Evolutionary conservation across 2,797 vertebrate genomes (phyloP), one percentile per base, ranked within the genome.

Genomic region (Brotogeris chrysoptera): DNA sequence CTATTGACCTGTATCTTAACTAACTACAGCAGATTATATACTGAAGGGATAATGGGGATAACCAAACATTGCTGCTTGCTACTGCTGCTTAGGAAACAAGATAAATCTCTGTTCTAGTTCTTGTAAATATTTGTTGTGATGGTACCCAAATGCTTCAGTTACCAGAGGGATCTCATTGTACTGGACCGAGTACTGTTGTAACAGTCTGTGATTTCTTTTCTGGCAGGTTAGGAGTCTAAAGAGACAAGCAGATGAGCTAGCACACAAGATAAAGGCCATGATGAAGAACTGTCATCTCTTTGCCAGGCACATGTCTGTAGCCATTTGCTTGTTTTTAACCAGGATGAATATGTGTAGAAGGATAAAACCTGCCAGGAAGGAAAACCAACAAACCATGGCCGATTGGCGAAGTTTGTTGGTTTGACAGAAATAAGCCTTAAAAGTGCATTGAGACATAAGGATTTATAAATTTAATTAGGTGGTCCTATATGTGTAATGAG

Each of bases 81-180:
- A 18, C 60, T 92, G 60, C 95, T 87, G 71, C 78, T 88, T 87
- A 41, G 82, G 60, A 86, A 90, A 68, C 55, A 81, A 43, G 66
- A 88, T 89, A 85, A 88, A 80, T 57, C 65, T 70, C 39, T 36
- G 4, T 73, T 93, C 68, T 61, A 50, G 59, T 78, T 92, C 77
- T 76, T 70, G 68, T 93, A 88, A 96, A 93, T 95, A 93, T 90
- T 97, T 94, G 92, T 94, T 85, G n/a, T 38, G 74, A 46, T 80
- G 32, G 52, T 61, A 44, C 78, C 64, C 86, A 93, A 92, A 93
- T n/a, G 71, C 74, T 86, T 81, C 72, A 5, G 10, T 94, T 93
- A 80, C 74, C 60, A 47, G 88, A 88, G 83, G 71, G 94, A 90
- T 73, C 57, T 86, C 68, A 2, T 68, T 78, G 74, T 92, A 64